phyloP scores from a whole-genome alignment of 1,140 invertebrate genomes.

The Linepithema humile region DNA sequence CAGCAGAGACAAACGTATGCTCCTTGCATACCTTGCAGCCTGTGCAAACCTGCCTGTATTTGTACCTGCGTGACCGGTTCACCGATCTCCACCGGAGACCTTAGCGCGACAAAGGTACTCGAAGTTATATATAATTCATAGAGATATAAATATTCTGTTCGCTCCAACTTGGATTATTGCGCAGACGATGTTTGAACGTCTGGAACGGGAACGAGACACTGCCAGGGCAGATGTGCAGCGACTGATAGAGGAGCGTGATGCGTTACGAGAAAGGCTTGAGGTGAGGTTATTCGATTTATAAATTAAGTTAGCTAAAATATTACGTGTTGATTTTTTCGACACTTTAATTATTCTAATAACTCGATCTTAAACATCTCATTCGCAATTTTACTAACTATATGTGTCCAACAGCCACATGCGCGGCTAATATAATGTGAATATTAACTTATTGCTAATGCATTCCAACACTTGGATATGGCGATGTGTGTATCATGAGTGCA shows the following conservation, averaged over 20 bases:
- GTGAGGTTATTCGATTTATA: conserved; percentile 71
- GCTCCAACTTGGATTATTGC: conserved; percentile 36
- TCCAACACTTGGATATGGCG: not conserved
- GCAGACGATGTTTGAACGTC: conserved; percentile 79
- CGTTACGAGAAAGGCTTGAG: conserved; percentile 84
- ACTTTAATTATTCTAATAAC: not conserved
- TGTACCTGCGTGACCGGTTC: conserved; percentile 59
- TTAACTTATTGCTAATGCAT: not conserved
- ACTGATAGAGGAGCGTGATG: conserved; percentile 85
- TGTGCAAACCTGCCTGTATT: conserved; percentile 52
- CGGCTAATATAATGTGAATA: not conserved
- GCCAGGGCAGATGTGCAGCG: conserved; percentile 84
- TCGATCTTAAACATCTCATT: not conserved
- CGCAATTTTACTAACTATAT: not conserved
- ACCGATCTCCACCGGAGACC: conserved; percentile 24
- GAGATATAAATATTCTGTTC: not conserved
- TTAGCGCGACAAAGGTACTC: conserved; percentile 67
- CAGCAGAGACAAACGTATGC: conserved; percentile 67
- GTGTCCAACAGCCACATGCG: not conserved
- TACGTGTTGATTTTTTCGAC: not conserved
- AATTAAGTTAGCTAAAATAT: not conserved
- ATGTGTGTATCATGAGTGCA: not conserved
- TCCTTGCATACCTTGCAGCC: conserved; percentile 69
- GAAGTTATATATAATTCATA: not conserved
- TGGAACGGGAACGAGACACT: conserved; percentile 85